phyloP scores from a whole-genome alignment of 2,888 invertebrate genomes.

The Acronicta aceris region DNA sequence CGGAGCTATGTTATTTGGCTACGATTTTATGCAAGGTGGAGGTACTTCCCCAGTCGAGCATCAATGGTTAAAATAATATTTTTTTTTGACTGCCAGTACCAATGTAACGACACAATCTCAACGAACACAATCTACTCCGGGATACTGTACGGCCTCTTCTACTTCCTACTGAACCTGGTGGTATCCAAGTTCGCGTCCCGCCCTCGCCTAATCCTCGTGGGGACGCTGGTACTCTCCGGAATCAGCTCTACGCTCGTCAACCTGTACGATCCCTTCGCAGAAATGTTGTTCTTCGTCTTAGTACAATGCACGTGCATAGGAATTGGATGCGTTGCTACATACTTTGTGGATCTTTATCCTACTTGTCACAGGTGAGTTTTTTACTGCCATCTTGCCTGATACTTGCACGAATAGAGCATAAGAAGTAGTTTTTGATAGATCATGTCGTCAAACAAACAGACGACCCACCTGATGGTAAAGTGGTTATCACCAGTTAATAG shows the following conservation, averaged over 20 bases:
- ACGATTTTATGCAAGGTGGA: too few relatives aligned
- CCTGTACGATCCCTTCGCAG: conserved; percentile 64
- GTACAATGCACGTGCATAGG: conserved; percentile 67
- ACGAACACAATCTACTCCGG: conserved; percentile 89
- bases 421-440: too few relatives aligned
- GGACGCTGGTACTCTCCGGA: conserved; percentile 81
- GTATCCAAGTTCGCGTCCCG: conserved; percentile 77
- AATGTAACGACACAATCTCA: conserved; percentile 79
- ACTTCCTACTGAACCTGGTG: conserved; percentile 86
- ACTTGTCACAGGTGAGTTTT: conserved; percentile 69
- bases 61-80: too few relatives aligned
- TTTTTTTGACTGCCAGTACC: conserved; percentile 49
- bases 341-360: conserved; percentile 75
- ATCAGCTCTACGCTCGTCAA: conserved; percentile 87
- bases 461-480: too few relatives aligned
- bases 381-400: too few relatives aligned
- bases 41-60: too few relatives aligned
- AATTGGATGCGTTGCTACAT: conserved; percentile 66
- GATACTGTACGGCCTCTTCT: conserved; percentile 88
- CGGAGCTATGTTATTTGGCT: too few relatives aligned
- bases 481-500: too few relatives aligned
- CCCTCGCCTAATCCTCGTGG: conserved; percentile 84
- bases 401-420: too few relatives aligned
- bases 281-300: conserved; percentile 68
- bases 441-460: too few relatives aligned